These are phyloP conservation scores for Galeruca laticollis DNA, from an alignment of 2,888 invertebrate genomes.

Conservation along the genomic window DNA sequence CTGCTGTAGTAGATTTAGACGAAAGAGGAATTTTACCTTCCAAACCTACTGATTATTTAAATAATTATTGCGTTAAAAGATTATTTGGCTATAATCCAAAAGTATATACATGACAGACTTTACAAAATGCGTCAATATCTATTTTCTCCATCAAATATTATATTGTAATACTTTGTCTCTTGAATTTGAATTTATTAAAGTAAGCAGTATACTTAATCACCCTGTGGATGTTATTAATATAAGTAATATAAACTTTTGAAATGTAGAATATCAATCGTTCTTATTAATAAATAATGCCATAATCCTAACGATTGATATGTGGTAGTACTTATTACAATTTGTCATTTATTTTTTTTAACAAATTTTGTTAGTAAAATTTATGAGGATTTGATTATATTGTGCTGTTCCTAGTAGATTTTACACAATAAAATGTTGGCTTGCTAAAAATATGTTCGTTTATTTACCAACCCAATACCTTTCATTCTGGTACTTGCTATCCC, in stretches of 20 bases:
- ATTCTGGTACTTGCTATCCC: too few relatives aligned
- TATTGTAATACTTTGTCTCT: background rate
- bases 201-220: slow-evolving; percentile 23
- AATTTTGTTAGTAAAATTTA: slow-evolving; percentile 48
- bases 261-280: slow-evolving; percentile 37
- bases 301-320: slow-evolving; percentile 54
- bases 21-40: too few relatives aligned
- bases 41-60: too few relatives aligned
- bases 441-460: slow-evolving; percentile 43
- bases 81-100: too few relatives aligned
- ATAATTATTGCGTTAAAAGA: too few relatives aligned
- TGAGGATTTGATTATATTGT: slow-evolving; percentile 52
- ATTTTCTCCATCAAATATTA: background rate
- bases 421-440: slow-evolving; percentile 60
- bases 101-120: too few relatives aligned
- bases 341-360: slow-evolving; percentile 44
- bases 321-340: slow-evolving; percentile 60
- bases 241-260: slow-evolving; percentile 31
- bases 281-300: slow-evolving; percentile 43
- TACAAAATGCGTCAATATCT: too few relatives aligned
- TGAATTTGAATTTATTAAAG: background rate
- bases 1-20: background rate
- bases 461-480: background rate
- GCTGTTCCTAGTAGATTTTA: slow-evolving; percentile 64
- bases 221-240: slow-evolving; percentile 31